Conservation (phyloP, 2,888 invertebrate species). For the Keiferia lycopersicella region DNA sequence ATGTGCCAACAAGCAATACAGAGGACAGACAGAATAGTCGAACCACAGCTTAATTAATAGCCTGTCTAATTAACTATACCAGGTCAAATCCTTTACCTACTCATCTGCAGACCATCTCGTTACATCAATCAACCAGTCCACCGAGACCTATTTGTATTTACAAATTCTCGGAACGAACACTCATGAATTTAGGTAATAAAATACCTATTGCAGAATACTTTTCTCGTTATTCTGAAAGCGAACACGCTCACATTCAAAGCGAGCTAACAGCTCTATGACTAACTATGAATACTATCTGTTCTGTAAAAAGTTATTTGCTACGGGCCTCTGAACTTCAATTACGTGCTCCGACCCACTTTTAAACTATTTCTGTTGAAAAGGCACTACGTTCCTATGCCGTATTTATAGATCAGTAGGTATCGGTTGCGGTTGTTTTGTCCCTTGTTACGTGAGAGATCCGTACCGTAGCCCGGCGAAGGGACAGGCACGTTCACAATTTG, state of each 20-base stretch:
- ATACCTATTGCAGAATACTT: not conserved
- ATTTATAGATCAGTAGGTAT: slow-evolving; percentile 1
- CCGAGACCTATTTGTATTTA: not conserved
- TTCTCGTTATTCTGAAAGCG: not conserved
- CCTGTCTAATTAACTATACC: slow-evolving; percentile 14
- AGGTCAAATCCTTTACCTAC: not conserved
- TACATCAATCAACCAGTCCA: slow-evolving; percentile 1
- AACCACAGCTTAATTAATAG: slow-evolving; percentile 13
- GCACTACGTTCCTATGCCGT: not conserved
- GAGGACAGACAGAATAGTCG: not conserved
- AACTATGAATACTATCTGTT: not conserved
- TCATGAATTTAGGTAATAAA: not conserved
- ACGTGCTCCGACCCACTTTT: not conserved
- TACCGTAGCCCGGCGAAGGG: slow-evolving; percentile 43
- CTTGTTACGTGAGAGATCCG: slow-evolving; percentile 38
- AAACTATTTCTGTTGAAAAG: slow-evolving; percentile 12
- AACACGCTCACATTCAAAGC: not conserved
- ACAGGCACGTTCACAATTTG: slow-evolving; percentile 61
- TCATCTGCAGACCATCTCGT: not conserved
- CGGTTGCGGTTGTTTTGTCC: slow-evolving; percentile 10
- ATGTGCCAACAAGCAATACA: not conserved
- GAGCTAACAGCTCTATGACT: not conserved
- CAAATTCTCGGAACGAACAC: not conserved
- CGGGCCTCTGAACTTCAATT: not conserved
- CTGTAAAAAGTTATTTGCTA: slow-evolving; percentile 9